Evolutionary conservation across 35 echinoderm and acorn worm genomes (phyloP).

Genomic region (Ophiothrix spiculata): DNA sequence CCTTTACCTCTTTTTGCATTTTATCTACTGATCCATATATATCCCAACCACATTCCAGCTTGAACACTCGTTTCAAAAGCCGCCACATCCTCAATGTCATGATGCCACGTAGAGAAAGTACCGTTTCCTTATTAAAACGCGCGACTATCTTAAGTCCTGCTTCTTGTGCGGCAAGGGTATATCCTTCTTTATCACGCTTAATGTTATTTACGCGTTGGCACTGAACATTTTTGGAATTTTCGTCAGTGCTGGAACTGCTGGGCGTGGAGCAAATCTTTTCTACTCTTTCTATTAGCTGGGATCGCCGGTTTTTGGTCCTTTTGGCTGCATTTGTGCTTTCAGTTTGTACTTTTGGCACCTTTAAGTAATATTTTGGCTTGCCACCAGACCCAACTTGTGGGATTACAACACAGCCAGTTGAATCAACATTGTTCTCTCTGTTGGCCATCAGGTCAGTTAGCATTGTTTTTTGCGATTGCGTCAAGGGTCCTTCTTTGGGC

Average conservation of each 20-base stretch:
- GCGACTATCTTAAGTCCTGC: not conserved
- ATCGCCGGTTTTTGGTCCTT: not conserved
- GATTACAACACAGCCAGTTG: not conserved
- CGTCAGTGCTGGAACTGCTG: not conserved
- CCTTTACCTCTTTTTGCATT: not conserved
- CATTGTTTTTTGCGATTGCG: not conserved
- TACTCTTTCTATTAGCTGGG: not conserved
- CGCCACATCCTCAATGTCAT: conserved; percentile 3
- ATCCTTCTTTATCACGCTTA: not conserved
- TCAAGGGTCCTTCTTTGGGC: not conserved
- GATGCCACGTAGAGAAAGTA: not conserved
- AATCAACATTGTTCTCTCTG: not conserved
- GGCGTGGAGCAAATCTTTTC: not conserved
- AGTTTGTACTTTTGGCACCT: not conserved
- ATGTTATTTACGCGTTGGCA: not conserved
- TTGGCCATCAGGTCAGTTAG: not conserved
- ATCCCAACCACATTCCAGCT: not conserved
- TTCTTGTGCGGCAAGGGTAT: not conserved
- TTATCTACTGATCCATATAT: not conserved
- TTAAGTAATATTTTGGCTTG: not conserved
- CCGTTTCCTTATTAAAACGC: not conserved
- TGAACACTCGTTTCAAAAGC: not conserved
- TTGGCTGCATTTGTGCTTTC: not conserved
- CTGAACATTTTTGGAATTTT: not conserved
- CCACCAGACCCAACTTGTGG: not conserved